Evolutionary conservation across 2,888 invertebrate genomes (phyloP), one percentile per base, ranked within the genome.

Genomic region (Noctua pronuba): DNA sequence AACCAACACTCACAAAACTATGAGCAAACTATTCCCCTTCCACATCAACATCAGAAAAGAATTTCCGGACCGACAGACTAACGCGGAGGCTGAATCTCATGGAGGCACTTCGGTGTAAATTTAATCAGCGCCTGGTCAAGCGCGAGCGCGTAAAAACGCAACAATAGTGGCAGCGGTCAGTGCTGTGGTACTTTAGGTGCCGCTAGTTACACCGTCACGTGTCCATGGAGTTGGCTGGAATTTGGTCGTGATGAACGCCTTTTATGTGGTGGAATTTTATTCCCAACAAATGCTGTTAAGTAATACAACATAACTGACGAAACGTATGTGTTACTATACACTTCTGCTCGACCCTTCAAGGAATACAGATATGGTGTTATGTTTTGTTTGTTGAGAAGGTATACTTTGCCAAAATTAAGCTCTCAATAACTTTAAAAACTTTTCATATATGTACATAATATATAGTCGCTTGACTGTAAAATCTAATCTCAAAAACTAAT

Each of bases 181-280:
- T 35, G 13, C 3, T n/a, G 41, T 2, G 65, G 41, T 31, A 64
- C 62, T 52, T n/a, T 2, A n/a, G 21, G 52, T n/a, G 52, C 16
- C 24, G 5, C 58, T n/a, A 21, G 71, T 81, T 24, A 85, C 85
- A 81, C 85, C 85, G 81, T 18, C 2, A 1, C 55, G 64, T 73
- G 41, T 7, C 13, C 13, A 13, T 41, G 41, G 8, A 10, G 18
- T 7, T 11, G 7, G 3, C 10, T 38, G 18, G n/a, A 49, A 38
- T 13, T 18, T 44, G 1, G 8, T 41, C n/a, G 24, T 24, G 1
- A 44, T 1, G 28, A 11, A 13, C 3, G 24, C 21, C 10, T 58
- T 28, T 52, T 35, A 18, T 38, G 28, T 35, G 18, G 21, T 70
- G 16, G 16, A 38, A 52, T 11, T n/a, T 68, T 55, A 55, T 24